phyloP scores from a whole-genome alignment of 2,888 invertebrate genomes.

The Theretra japonica region DNA sequence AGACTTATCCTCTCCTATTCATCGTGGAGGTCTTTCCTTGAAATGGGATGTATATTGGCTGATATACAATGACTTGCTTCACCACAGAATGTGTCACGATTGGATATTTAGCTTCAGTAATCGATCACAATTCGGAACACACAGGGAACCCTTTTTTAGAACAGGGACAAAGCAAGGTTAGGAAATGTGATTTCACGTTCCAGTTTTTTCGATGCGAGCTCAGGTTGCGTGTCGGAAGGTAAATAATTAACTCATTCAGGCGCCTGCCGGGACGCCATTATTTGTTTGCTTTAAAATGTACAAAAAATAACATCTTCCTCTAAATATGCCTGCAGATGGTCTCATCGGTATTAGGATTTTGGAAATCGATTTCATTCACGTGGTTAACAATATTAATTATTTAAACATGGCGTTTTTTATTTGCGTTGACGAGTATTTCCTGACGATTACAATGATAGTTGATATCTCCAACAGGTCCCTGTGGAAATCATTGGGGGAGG shows the following conservation, averaged over 20 bases:
- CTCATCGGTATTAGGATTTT: neutral
- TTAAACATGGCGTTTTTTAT: too few species aligned
- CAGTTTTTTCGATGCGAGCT: slow-evolving; percentile 72
- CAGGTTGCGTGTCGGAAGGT: slow-evolving; percentile 79
- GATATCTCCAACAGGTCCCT: too few species aligned
- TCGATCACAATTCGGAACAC: slow-evolving; percentile 57
- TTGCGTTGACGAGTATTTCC: too few species aligned
- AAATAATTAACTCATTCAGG: slow-evolving; percentile 82
- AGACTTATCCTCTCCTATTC: too few species aligned
- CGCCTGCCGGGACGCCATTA: slow-evolving; percentile 75
- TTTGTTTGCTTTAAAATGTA: slow-evolving; percentile 67
- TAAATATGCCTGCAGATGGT: slow-evolving; percentile 26
- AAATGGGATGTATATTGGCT: neutral
- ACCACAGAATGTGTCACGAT: slow-evolving; percentile 18
- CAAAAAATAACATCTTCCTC: slow-evolving; percentile 71
- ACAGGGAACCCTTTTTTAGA: slow-evolving; percentile 63
- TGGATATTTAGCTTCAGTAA: slow-evolving; percentile 42
- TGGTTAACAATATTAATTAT: neutral
- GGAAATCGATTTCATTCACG: neutral
- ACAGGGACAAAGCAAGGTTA: slow-evolving; percentile 72
- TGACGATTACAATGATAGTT: too few species aligned
- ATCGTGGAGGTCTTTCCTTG: neutral
- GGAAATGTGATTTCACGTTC: slow-evolving; percentile 83
- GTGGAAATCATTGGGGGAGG: too few species aligned
- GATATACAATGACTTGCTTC: neutral